A percentile compares a stretch with the other conserved stretches of the same genome.
Evolutionary conservation across 2,888 invertebrate species (phyloP).

Genomic region (Drosophila colorata): DNA sequence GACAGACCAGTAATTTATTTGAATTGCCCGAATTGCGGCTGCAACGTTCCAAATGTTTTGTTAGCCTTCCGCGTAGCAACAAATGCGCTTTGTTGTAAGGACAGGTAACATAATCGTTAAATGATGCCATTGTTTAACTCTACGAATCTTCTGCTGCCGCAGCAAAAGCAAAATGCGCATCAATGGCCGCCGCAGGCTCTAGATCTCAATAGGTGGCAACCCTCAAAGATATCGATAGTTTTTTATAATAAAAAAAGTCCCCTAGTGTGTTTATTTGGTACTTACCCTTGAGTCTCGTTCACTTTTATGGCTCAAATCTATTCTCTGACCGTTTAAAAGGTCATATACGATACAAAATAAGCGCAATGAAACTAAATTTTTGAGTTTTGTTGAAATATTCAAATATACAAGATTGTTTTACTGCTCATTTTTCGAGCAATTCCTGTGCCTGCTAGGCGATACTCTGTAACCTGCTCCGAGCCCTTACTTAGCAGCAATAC

Average conservation of each 20-base stretch:
- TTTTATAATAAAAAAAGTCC: background rate
- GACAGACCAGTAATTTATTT: conserved; percentile 12
- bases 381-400: too few species aligned
- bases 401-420: too few species aligned
- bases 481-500: too few species aligned
- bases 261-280: background rate
- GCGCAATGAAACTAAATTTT: too few species aligned
- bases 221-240: background rate
- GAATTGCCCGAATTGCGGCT: background rate
- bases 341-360: too few species aligned
- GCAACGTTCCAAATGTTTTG: conserved; percentile 38
- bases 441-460: too few species aligned
- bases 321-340: too few species aligned
- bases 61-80: conserved; percentile 31
- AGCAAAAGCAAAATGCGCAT: background rate
- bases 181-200: too few species aligned
- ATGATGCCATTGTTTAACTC: conserved; percentile 20
- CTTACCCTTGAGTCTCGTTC: background rate
- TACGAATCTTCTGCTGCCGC: background rate
- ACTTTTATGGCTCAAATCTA: too few species aligned
- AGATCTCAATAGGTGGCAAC: background rate
- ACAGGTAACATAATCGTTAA: conserved; percentile 38
- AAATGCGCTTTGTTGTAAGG: conserved; percentile 36
- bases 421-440: too few species aligned
- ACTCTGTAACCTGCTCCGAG: too few species aligned